These are phyloP conservation scores for Siniperca knerii DNA, from an alignment of 2,113 vertebrate genomes.

Conservation along the genomic window DNA sequence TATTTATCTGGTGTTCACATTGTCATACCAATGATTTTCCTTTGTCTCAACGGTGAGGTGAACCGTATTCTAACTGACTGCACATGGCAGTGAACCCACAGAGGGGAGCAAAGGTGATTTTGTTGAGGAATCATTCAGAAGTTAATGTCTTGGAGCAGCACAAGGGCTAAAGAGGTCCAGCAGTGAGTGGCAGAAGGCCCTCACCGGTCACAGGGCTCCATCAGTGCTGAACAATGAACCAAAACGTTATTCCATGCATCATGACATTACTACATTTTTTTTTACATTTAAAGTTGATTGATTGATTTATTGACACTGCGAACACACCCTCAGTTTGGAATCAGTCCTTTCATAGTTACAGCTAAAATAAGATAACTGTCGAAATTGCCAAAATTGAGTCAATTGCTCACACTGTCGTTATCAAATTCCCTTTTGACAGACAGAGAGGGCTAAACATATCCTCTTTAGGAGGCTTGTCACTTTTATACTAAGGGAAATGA, in stretches of 20 bases:
- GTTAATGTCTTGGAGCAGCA: background rate
- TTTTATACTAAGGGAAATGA: too few species aligned
- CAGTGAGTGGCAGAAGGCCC: background rate
- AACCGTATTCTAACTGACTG: conserved; percentile 7
- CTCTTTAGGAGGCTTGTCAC: too few species aligned
- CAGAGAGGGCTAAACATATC: too few species aligned
- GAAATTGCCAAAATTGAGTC: too few species aligned
- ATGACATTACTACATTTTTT: background rate
- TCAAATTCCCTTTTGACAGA: too few species aligned
- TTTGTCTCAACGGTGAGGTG: background rate
- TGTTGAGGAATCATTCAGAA: background rate
- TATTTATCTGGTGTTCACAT: background rate
- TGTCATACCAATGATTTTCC: background rate
- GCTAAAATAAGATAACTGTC: too few species aligned
- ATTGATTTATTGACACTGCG: background rate
- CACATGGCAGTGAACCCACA: background rate
- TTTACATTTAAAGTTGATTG: background rate
- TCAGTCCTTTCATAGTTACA: background rate
- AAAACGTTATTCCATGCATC: background rate
- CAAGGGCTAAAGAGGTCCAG: background rate
- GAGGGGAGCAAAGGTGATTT: background rate
- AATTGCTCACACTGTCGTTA: too few species aligned
- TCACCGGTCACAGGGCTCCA: background rate
- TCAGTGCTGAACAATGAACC: background rate
- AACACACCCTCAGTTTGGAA: background rate